Conservation (phyloP, 2,797 vertebrate genomes). For the Steatocranus sp. region DNA sequence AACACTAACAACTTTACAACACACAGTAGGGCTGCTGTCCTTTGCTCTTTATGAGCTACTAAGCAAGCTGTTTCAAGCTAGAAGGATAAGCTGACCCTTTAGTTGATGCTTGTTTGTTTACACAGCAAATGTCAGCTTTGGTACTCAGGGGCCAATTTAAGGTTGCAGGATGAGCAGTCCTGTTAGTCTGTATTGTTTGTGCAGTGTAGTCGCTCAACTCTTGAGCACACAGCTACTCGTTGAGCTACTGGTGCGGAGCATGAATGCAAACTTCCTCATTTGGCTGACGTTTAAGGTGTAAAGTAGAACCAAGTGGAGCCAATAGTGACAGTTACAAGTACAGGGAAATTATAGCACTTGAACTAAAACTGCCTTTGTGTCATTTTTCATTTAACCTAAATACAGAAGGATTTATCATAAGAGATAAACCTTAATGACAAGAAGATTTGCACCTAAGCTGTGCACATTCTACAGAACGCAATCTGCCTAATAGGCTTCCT, state of each 20-base stretch:
- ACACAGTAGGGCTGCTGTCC: neutral
- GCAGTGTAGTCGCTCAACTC: slow-evolving; percentile 3
- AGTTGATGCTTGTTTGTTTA: slow-evolving; percentile 34
- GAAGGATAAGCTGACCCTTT: slow-evolving; percentile 33
- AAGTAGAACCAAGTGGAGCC: neutral
- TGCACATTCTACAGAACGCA: neutral
- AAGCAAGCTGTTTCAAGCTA: slow-evolving; percentile 27
- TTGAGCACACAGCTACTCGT: slow-evolving; percentile 5
- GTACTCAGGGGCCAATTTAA: slow-evolving; percentile 46
- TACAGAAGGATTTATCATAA: neutral
- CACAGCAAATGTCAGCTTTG: slow-evolving; percentile 34
- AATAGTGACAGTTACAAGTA: neutral
- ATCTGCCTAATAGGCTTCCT: neutral
- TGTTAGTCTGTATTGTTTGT: slow-evolving; percentile 47
- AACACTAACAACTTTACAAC: neutral
- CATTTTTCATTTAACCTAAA: neutral
- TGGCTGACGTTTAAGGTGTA: neutral
- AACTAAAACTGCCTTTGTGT: neutral
- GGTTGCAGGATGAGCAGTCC: slow-evolving; percentile 28
- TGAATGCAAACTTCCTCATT: neutral
- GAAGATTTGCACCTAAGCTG: neutral
- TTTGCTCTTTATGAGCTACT: neutral
- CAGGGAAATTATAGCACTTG: neutral
- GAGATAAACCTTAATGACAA: neutral
- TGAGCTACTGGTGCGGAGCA: neutral